Conservation (phyloP, 2,113 vertebrate species). For the Pelusios castaneus region DNA sequence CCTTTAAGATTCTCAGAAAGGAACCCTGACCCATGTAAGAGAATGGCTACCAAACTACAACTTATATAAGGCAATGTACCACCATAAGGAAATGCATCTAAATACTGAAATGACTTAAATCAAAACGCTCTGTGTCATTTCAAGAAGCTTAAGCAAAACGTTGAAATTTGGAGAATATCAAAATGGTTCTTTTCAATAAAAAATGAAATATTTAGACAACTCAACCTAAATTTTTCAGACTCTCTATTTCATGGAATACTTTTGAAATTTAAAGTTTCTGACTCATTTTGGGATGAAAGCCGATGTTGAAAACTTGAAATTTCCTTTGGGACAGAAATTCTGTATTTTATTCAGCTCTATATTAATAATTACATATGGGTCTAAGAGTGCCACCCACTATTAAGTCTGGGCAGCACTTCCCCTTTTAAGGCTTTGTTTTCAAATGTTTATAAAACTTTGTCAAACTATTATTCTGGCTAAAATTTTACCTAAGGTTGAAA, state of each 20-base stretch:
- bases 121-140: background rate
- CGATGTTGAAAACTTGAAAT: no score
- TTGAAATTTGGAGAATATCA: background rate
- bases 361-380: background rate
- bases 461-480: background rate
- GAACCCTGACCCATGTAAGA: background rate
- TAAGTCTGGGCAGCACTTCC: background rate
- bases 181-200: no score
- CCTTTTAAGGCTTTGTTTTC: background rate
- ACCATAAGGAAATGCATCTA: background rate
- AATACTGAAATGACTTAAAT: background rate
- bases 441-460: background rate
- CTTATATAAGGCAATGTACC: background rate
- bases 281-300: no score
- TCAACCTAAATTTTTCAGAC: background rate
- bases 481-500: background rate
- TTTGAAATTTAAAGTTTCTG: no score
- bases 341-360: background rate
- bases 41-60: background rate
- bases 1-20: background rate
- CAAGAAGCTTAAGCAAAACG: background rate
- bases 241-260: background rate
- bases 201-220: no score
- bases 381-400: background rate
- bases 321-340: no score